Base-by-base conservation (phyloP, 92 coral and sea anemone genomes). In the Umimayanthus chanpuru region DNA sequence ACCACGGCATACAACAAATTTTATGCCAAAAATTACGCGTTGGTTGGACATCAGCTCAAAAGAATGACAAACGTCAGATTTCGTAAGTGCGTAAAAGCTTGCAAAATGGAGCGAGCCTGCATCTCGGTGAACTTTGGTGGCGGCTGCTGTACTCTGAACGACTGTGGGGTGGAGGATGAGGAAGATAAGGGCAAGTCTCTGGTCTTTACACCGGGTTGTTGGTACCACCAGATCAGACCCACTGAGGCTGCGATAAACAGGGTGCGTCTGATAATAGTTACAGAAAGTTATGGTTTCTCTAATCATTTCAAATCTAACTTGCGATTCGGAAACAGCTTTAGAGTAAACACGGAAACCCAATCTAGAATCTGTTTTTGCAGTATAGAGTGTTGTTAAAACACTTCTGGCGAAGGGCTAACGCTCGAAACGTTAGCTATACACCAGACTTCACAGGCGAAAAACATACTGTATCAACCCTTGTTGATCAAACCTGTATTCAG, bases 81-180 rank as follows among this genome's bases (percentile, higher is more conserved):
- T 49, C 9, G 16, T 43, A 79, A 15, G 21, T 79, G 82, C 2
- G 40, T 50, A 23, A 50, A 79, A 4, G 82, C 66, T 28, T 79
- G 82, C 14, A 20, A 79, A 36, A 79, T 14, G 32, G 82, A 79
- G 64, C 82, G 43, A 23, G 82, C 66, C 32, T 79, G 82, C 50
- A 79, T 79, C 3, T 79, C 82, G 38, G 67, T 79, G 68, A 79
- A 79, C 47, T 79, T 79, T 55, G 82, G 64, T 26, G 82, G 36
- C 21, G 82, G 82, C 28, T 79, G 82, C 66, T 79, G 82, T 50
- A 25, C 82, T 28, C 82, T 79, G 66, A 79, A 79, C 82, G 41
- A 44, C 66, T 79, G 82, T 50, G 82, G 82, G 32, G 82, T 79
- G 43, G 82, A 79, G 82, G 82, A 79, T 3, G 82, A 79, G 36